Conservation (phyloP, 2,888 invertebrate species). For the Ochropleura leucogaster region DNA sequence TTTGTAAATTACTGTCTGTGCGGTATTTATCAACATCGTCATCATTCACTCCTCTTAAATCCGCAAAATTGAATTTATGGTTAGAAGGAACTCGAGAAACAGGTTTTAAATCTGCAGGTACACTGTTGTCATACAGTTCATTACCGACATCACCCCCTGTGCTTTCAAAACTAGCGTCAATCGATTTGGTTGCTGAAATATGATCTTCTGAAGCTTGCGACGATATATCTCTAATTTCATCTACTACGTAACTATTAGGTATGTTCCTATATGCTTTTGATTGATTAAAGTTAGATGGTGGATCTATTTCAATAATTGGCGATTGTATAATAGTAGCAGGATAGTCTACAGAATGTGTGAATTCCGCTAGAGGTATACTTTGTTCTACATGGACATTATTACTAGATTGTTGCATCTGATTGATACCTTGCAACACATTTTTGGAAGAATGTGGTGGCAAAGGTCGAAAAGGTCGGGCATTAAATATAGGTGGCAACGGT, state of each 20-base stretch:
- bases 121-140: slow-evolving; percentile 78
- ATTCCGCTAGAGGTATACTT: slow-evolving; percentile 93
- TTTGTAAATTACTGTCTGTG: slow-evolving; percentile 85
- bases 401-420: slow-evolving; percentile 76
- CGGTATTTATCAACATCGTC: slow-evolving; percentile 86
- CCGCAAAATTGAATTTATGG: slow-evolving; percentile 82
- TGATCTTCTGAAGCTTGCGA: slow-evolving; percentile 89
- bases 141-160: slow-evolving; percentile 82
- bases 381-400: slow-evolving; percentile 90
- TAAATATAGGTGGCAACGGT: slow-evolving; percentile 91
- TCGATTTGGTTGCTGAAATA: slow-evolving; percentile 83
- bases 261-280: slow-evolving; percentile 85
- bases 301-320: slow-evolving; percentile 91
- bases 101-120: slow-evolving; percentile 77
- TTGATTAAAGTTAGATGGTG: slow-evolving; percentile 77
- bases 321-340: slow-evolving; percentile 93
- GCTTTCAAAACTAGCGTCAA: slow-evolving; percentile 86
- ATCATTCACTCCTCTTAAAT: slow-evolving; percentile 85
- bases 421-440: slow-evolving; percentile 78
- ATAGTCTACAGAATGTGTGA: slow-evolving; percentile 93
- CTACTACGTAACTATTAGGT: slow-evolving; percentile 80
- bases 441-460: slow-evolving; percentile 72
- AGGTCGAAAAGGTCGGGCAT: slow-evolving; percentile 90
- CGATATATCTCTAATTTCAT: slow-evolving; percentile 87
- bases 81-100: slow-evolving; percentile 74